These are phyloP conservation scores for Synergus umbraculus DNA, from an alignment of 2,888 invertebrate genomes.

Conservation along the genomic window DNA sequence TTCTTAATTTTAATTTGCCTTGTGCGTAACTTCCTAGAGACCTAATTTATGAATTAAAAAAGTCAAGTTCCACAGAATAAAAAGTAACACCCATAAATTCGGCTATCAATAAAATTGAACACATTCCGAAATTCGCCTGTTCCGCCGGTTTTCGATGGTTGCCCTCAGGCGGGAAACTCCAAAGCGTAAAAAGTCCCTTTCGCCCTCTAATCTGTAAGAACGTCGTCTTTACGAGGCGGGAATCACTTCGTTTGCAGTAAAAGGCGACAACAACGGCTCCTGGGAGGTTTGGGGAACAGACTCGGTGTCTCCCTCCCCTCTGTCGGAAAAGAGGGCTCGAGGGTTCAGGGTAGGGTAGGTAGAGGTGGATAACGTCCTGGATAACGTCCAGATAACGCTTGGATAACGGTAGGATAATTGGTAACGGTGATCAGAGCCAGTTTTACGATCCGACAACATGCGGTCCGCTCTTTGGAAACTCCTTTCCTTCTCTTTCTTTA, in stretches of 20 bases:
- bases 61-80: too few relatives aligned
- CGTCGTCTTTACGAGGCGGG: constrained; percentile 74
- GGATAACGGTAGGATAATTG: constrained; percentile 77
- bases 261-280: constrained; percentile 72
- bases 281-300: constrained; percentile 50
- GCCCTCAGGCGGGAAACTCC: constrained; percentile 19
- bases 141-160: constrained; percentile 14
- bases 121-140: background rate
- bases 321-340: constrained; percentile 59
- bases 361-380: constrained; percentile 72
- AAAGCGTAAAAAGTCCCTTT: constrained; percentile 21
- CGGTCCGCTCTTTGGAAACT: constrained; percentile 60
- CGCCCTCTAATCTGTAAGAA: constrained; percentile 67
- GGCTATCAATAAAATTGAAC: background rate
- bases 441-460: constrained; percentile 76
- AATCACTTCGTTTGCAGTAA: constrained; percentile 77
- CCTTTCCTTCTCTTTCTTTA: constrained; percentile 40
- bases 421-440: constrained; percentile 76
- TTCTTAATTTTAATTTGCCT: too few relatives aligned
- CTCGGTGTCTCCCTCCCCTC: constrained; percentile 45
- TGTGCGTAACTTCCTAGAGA: too few relatives aligned
- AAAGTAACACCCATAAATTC: too few relatives aligned
- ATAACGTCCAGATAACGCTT: constrained; percentile 73
- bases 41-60: too few relatives aligned
- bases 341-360: constrained; percentile 61